phyloP scores from a whole-genome alignment of 1,140 invertebrate genomes.

The Glomeris maerens region DNA sequence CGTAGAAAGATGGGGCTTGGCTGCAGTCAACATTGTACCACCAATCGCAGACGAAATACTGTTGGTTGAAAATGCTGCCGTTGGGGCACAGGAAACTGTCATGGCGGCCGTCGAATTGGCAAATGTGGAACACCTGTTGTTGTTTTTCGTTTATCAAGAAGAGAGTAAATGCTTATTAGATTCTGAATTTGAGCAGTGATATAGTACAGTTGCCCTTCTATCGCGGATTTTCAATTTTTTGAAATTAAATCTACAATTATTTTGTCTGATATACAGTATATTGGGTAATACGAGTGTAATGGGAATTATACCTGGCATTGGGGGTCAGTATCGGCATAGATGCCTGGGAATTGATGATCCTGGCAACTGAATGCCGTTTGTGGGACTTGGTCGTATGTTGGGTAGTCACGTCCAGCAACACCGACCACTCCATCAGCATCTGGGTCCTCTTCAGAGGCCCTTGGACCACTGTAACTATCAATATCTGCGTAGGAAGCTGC shows the following conservation, averaged over 20 bases:
- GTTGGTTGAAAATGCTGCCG: slow-evolving; percentile 22
- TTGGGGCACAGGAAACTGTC: slow-evolving; percentile 40
- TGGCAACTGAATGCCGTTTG: slow-evolving; percentile 32
- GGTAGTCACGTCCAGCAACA: slow-evolving; percentile 33
- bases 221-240: too few species aligned
- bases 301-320: slow-evolving; percentile 35
- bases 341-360: slow-evolving; percentile 32
- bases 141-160: too few species aligned
- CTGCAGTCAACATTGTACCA: slow-evolving; percentile 22
- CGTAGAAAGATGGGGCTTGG: slow-evolving; percentile 37
- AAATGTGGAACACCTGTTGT: slow-evolving; percentile 32
- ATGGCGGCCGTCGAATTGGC: slow-evolving; percentile 46
- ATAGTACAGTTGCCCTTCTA: too few species aligned
- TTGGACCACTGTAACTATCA: background rate
- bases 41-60: slow-evolving; percentile 21
- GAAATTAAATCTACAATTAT: too few species aligned
- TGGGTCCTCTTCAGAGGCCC: background rate
- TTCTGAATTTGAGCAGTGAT: too few species aligned
- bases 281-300: too few species aligned
- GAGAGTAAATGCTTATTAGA: too few species aligned
- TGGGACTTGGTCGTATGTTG: slow-evolving; percentile 28
- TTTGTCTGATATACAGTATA: too few species aligned
- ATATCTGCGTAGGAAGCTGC: background rate
- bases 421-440: slow-evolving; percentile 19
- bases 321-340: slow-evolving; percentile 34